phyloP scores from a whole-genome alignment of 1,140 invertebrate genomes.

The Caenorhabditis tropicalis region DNA sequence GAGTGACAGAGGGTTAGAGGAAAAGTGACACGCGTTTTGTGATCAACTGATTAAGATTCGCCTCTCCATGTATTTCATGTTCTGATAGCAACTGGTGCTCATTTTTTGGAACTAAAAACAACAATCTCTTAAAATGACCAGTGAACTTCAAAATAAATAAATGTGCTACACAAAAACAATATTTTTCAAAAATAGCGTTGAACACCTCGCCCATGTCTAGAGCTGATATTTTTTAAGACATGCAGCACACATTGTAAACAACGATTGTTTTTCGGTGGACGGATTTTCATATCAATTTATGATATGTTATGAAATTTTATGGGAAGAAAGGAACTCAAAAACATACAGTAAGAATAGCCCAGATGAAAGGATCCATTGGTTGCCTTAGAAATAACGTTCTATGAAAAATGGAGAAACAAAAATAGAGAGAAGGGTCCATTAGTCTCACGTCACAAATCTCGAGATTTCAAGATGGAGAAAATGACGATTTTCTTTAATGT shows the following conservation, averaged over 20 bases:
- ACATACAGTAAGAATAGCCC: conserved; percentile 13
- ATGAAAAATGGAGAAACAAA: not conserved
- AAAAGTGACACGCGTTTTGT: not conserved
- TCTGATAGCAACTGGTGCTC: not conserved
- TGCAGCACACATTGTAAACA: not conserved
- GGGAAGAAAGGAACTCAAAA: not conserved
- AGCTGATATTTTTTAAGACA: not conserved
- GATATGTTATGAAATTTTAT: not conserved
- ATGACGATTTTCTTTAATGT: conserved; percentile 28
- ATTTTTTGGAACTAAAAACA: not conserved
- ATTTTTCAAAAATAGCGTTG: not conserved
- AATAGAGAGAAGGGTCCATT: not conserved
- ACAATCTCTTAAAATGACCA: not conserved
- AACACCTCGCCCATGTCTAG: not conserved
- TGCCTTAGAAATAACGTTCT: not conserved
- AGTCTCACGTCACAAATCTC: not conserved
- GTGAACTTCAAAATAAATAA: conserved; percentile 8
- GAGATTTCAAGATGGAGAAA: not conserved
- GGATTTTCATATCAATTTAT: not conserved
- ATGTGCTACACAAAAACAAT: not conserved
- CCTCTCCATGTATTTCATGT: not conserved
- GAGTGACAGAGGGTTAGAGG: not conserved
- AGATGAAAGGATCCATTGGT: not conserved
- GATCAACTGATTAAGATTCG: not conserved
- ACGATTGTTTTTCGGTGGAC: not conserved